These are phyloP conservation scores for Apis cerana DNA, from an alignment of 1,140 invertebrate genomes.

Conservation along the genomic window DNA sequence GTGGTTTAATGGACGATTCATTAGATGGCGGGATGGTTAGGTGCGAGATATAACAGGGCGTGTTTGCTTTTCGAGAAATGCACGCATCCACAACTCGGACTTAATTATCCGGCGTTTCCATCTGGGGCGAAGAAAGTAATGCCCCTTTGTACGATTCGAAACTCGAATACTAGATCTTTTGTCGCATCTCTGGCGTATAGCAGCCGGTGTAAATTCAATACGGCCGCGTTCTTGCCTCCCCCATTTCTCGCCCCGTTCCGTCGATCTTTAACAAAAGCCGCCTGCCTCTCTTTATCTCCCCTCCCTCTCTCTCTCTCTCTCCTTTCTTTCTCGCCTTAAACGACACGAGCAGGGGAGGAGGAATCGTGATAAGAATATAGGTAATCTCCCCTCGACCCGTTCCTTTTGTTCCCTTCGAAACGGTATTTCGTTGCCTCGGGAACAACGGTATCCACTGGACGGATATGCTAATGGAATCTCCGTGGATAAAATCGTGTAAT, in stretches of 20 bases:
- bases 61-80: slow-evolving; percentile 13
- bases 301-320: background rate
- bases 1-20: slow-evolving; percentile 15
- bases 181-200: slow-evolving; percentile 2
- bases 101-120: slow-evolving; percentile 57
- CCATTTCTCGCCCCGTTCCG: slow-evolving; percentile 13
- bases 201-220: slow-evolving; percentile 57
- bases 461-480: slow-evolving; percentile 22
- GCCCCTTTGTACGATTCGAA: slow-evolving; percentile 42
- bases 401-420: slow-evolving; percentile 35
- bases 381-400: slow-evolving; percentile 32
- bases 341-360: slow-evolving; percentile 26
- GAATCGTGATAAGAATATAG: slow-evolving; percentile 51
- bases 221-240: background rate
- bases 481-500: background rate
- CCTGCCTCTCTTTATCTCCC: background rate
- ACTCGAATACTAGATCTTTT: slow-evolving; percentile 35
- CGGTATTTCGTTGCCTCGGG: slow-evolving; percentile 1
- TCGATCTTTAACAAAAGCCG: slow-evolving; percentile 34
- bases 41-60: background rate
- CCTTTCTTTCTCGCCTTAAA: slow-evolving; percentile 21
- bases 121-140: slow-evolving; percentile 38
- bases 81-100: slow-evolving; percentile 17
- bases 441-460: background rate
- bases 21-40: background rate